These are phyloP conservation scores for Chrysotoxum bicinctum DNA, from an alignment of 2,888 invertebrate species.

Conservation along the genomic window DNA sequence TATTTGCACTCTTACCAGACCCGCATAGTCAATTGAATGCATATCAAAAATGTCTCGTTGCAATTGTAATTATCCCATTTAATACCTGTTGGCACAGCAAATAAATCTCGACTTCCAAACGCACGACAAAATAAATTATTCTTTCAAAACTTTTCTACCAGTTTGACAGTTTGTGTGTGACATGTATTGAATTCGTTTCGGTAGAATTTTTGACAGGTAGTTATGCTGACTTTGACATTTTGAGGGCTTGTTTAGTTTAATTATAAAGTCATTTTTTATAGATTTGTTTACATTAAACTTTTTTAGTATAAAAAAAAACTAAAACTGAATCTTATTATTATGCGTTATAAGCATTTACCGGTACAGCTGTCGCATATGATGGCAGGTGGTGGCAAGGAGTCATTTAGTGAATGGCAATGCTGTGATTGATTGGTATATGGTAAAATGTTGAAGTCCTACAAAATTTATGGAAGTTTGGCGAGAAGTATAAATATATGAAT, in stretches of 20 bases:
- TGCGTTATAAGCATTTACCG: no score
- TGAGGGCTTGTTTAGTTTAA: slow-evolving; percentile 7
- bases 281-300: no score
- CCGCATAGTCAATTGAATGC: slow-evolving; percentile 32
- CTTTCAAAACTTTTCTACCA: background rate
- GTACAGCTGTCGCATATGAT: no score
- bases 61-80: slow-evolving; percentile 1
- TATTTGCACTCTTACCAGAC: slow-evolving; percentile 28
- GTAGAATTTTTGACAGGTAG: slow-evolving; percentile 45
- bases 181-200: slow-evolving; percentile 32
- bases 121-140: slow-evolving; percentile 26
- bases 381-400: background rate
- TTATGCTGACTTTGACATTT: slow-evolving; percentile 48
- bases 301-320: no score
- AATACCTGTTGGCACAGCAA: background rate
- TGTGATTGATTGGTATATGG: no score
- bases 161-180: background rate
- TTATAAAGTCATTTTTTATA: no score
- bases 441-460: no score
- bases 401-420: background rate
- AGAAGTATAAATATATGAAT: no score
- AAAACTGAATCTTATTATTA: no score
- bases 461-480: no score
- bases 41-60: slow-evolving; percentile 5
- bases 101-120: slow-evolving; percentile 28